phyloP scores from a whole-genome alignment of 2,113 vertebrate species.

The Paracanthobrama guichenoti region DNA sequence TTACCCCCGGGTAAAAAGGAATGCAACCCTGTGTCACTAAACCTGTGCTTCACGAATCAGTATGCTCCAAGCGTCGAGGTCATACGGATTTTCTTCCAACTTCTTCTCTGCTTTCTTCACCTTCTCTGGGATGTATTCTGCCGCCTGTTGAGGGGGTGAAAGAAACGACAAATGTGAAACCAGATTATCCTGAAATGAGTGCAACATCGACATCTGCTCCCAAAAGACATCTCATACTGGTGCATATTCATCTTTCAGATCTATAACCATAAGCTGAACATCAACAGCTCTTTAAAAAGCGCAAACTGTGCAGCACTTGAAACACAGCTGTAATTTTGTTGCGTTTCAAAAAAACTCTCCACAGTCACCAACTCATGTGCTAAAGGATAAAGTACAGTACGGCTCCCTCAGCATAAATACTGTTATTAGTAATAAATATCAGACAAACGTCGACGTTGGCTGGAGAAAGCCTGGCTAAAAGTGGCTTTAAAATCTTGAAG shows the following conservation, averaged over 20 bases:
- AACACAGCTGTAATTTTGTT: background rate
- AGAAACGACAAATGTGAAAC: background rate
- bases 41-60: conserved; percentile 99
- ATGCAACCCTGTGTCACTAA: conserved; percentile 99
- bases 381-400: background rate
- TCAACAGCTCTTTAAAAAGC: background rate
- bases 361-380: no score
- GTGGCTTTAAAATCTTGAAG: no score
- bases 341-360: no score
- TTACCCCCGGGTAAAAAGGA: conserved; percentile 83
- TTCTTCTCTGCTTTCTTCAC: conserved; percentile 99
- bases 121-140: conserved; percentile 98
- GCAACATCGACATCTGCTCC: background rate
- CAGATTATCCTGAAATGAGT: background rate
- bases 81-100: conserved; percentile 99
- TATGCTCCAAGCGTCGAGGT: conserved; percentile 99
- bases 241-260: background rate
- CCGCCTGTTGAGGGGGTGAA: conserved; percentile 75
- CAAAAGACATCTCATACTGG: background rate
- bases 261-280: background rate
- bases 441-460: no score
- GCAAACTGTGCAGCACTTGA: background rate
- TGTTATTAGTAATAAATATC: background rate
- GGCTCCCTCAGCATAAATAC: background rate
- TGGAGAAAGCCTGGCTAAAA: no score